These are phyloP conservation scores for Scrobipalpa atriplicella DNA, from an alignment of 2,888 invertebrate genomes.

Conservation along the genomic window DNA sequence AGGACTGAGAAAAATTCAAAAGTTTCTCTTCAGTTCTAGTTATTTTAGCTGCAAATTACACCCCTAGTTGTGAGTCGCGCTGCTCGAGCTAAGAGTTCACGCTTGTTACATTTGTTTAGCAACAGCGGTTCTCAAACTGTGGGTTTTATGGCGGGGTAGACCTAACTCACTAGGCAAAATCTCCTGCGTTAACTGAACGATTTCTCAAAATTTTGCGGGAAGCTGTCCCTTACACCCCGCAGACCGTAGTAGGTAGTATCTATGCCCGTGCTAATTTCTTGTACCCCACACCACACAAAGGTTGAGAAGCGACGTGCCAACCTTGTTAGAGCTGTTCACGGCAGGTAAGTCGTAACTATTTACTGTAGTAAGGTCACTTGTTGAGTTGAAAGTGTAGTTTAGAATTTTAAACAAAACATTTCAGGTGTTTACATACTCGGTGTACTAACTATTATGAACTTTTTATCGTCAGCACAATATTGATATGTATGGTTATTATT, in stretches of 20 bases:
- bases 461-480: neutral
- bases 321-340: neutral
- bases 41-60: slow-evolving; percentile 4
- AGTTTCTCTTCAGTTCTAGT: neutral
- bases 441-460: neutral
- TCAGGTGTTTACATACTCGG: neutral
- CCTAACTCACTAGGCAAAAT: no score
- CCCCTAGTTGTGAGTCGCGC: neutral
- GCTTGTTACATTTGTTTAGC: neutral
- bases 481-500: neutral
- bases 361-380: slow-evolving; percentile 3
- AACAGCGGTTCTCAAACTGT: neutral
- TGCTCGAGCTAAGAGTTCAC: slow-evolving; percentile 1
- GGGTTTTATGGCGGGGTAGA: neutral
- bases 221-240: no score
- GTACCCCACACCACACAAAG: neutral
- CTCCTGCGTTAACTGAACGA: no score
- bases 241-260: no score
- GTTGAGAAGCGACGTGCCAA: neutral
- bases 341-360: slow-evolving; percentile 7
- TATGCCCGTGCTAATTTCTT: no score
- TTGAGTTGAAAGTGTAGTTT: slow-evolving; percentile 6
- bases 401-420: slow-evolving; percentile 7
- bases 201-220: no score
- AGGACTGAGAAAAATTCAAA: neutral